Base-by-base conservation (phyloP, 2,888 invertebrate species). In the Netelia virgata region DNA sequence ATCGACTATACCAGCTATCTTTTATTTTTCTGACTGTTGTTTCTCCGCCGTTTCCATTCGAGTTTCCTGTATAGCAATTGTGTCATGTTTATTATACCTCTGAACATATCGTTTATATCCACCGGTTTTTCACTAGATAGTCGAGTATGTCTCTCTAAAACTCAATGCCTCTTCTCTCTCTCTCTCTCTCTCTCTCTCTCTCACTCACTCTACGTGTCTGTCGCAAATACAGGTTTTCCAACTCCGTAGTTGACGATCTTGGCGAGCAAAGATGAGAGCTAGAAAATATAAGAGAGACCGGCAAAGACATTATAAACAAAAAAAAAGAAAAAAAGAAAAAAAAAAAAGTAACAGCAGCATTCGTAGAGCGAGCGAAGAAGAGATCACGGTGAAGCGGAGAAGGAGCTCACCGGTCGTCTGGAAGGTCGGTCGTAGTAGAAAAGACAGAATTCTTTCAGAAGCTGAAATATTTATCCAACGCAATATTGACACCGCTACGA, bases 391-490 rank as follows among this genome's bases (percentile, higher is more conserved):
- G 41, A 63, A 72, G 68, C 72, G 59, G 63, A 59, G 66, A 74
- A 74, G 77, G 8, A 78, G 57, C 23, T 69, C 20, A 53, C n/a
- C 41, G 47, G 69, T 28, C 23, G 61, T 47, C 47, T 57, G 74
- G 78, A 78, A 77, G 80, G 82, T 84, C 80, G 77, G 9, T 23
- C n/a, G 61, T 63, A 18, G 64, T 36, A 69, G 73, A 84, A 43
- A 73, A 85, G 80, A 90, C 88, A 88, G 90, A 90, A 88, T 90
- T 88, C 90, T 92, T 92, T 91, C 88, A 90, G 91, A 90, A 89
- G 88, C 89, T 88, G 88, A 88, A 89, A 91, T 92, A 92, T 93
- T 92, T 92, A 92, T 92, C 88, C 70, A 89, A 92, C 89, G 92
- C 90, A 90, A 92, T 92, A 91, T 93, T 92, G 91, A 87, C 90